Base-by-base conservation (phyloP, 2,888 invertebrate genomes). In the Meandrusa payeni region DNA sequence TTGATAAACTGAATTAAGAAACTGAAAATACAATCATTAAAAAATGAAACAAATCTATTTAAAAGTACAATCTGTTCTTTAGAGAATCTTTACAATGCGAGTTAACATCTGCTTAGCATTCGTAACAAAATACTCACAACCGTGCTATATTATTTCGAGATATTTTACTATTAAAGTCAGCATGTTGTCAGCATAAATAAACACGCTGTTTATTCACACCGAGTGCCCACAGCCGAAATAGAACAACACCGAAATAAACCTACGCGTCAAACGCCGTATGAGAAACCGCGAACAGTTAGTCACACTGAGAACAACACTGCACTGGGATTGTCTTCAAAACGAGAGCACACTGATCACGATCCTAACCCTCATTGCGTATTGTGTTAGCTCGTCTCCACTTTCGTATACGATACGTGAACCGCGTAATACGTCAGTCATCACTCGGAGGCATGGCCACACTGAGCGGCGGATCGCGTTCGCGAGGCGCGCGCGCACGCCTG, bases 361-460 rank as follows among this genome's bases (percentile, higher is more conserved):
- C 37, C 48, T 53, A 51, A 59, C 52, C 54, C 59, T 57, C 61
- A 62, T 61, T 64, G 61, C 61, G 57, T 59, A 59, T 53, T 53
- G 62, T 61, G 60, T 15, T 61, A 50, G 56, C 52, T 59, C 56
- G 51, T 55, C 56, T 48, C 57, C 53, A 59, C 58, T 63, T 57
- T 59, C 17, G 27, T 37, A 19, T 22, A 41, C 29, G 43, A 54
- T 55, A 61, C 48, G 52, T 55, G 52, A 55, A 58, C 67, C 71
- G 71, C 80, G 69, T 81, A 81, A 71, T n/a, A n/a, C 69, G 76
- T 76, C 61, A 37, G 5, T 22, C 43, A 26, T 32, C 78, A 78
- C 74, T 75, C 76, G 79, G 61, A 69, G 80, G 74, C 75, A 75
- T 60, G 59, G 70, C 68, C 74, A 71, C 63, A 87, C 86, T 86